These are phyloP conservation scores for Regulus satrapa DNA, from an alignment of 2,113 vertebrate genomes.

Conservation along the genomic window DNA sequence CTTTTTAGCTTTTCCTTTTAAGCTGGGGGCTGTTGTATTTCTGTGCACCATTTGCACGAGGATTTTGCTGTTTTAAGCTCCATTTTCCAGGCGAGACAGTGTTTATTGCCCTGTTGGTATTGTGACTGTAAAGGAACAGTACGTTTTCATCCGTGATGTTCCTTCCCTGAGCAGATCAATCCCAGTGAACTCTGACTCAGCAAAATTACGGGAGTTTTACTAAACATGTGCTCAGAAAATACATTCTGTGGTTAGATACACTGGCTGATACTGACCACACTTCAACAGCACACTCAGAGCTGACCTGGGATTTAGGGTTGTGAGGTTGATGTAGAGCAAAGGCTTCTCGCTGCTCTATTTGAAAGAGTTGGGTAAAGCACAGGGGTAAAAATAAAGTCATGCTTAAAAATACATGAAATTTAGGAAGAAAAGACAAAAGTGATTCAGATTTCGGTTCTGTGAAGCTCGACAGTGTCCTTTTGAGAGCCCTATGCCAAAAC, in stretches of 20 bases:
- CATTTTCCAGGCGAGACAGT: not conserved
- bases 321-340: not conserved
- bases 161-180: conserved; percentile 29
- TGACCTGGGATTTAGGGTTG: not conserved
- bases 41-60: not conserved
- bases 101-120: conserved; percentile 21
- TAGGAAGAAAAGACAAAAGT: not conserved
- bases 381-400: not conserved
- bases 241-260: conserved; percentile 7
- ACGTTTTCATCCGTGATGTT: not conserved
- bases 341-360: not conserved
- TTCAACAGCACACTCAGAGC: not conserved
- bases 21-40: not conserved
- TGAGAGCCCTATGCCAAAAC: not conserved
- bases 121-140: conserved; percentile 43
- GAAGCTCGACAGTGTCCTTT: not conserved
- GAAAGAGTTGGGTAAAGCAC: not conserved
- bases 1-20: not conserved
- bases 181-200: conserved; percentile 10
- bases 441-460: not conserved
- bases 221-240: conserved; percentile 49
- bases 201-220: conserved; percentile 17
- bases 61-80: not conserved
- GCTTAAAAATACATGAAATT: not conserved
- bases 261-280: not conserved